Conservation (phyloP, 2,797 vertebrate species). For the Glyptemys insculpta region DNA sequence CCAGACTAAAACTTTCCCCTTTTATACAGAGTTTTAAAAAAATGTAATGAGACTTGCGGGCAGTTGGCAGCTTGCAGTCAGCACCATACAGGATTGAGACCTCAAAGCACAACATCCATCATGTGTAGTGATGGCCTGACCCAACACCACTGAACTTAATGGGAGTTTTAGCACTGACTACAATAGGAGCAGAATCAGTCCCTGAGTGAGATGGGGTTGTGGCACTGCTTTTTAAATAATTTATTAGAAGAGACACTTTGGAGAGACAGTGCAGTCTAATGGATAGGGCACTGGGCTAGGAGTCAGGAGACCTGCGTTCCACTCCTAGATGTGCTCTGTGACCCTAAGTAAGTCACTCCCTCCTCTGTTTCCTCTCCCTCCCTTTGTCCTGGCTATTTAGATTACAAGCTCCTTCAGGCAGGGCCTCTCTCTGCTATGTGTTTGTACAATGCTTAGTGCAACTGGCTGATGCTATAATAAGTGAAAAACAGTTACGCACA, state of each 20-base stretch:
- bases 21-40: fast-evolving
- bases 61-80: neutral
- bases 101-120: neutral
- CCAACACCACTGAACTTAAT: neutral
- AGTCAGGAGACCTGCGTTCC: neutral
- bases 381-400: neutral
- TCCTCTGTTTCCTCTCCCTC: neutral
- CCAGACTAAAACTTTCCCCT: neutral
- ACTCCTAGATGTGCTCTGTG: neutral
- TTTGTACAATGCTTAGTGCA: fast-evolving
- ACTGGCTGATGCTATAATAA: neutral
- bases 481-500: neutral
- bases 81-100: neutral
- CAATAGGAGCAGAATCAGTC: neutral
- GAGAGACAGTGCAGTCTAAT: neutral
- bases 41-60: fast-evolving
- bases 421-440: neutral
- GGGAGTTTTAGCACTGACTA: neutral
- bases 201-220: neutral
- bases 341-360: neutral
- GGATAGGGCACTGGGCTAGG: fast-evolving
- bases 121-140: fast-evolving
- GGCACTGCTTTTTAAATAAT: neutral
- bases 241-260: neutral
- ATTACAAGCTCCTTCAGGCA: neutral